Evolutionary conservation across 2,888 invertebrate species (phyloP), one percentile per base, ranked within the genome.

Genomic region (Therioaphis trifolii): DNA sequence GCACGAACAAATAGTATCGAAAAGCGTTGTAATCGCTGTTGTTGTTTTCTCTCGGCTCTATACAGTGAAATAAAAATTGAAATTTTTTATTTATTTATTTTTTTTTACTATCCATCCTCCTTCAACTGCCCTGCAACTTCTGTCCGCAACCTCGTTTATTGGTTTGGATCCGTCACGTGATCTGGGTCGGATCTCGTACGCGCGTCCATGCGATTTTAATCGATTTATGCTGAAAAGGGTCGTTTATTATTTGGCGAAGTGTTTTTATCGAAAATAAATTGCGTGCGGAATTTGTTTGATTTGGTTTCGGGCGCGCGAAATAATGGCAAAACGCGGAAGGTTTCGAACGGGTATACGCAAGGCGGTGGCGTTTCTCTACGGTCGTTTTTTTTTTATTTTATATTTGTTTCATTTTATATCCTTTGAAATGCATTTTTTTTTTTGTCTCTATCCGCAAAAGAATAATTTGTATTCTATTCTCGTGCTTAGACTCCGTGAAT

Each of bases 251-350:
- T 76, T 61, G 61, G 43, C 15, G 5, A 27, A 61, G 61, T 76
- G 63, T 63, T 61, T 63, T 76, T 29, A 58, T 76, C n/a, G 29
- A n/a, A 40, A 76, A 76, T 61, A 76, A 76, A 76, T 76, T 61
- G 75, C 43, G 61, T 29, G 46, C 9, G 46, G 76, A 76, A 76
- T 76, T 76, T 46, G 43, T 76, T 61, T 76, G 61, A 76, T 76
- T 76, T 76, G 46, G 63, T 63, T 76, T 76, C 9, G 46, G 76
- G 43, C 14, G 40, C 40, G 1, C n/a, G n/a, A 46, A 76, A 76
- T 76, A 76, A 76, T 43, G 24, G 61, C 43, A 27, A 61, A 35
- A 61, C 18, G 43, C 5, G 55, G 29, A 27, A 43, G 75, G 27
- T 76, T 55, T 18, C 46, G 21, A 46, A 46, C n/a, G 76, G 29